Evolutionary conservation across 2,113 vertebrate genomes (phyloP).

Genomic region (Pyrgilauda ruficollis): DNA sequence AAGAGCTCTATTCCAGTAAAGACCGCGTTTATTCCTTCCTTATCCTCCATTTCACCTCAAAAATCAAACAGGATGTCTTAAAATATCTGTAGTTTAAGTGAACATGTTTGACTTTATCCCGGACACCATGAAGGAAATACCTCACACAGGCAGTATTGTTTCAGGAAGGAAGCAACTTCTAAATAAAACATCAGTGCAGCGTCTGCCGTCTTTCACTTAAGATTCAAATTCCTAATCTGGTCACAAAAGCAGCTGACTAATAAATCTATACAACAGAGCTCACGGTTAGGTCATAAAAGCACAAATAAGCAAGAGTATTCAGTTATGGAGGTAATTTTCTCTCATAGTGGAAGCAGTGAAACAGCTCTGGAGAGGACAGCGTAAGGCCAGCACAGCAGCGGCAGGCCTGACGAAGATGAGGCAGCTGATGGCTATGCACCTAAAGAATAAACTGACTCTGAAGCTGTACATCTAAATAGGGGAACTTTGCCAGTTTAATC

Average conservation of each 20-base stretch:
- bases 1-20: background rate
- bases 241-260: background rate
- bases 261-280: background rate
- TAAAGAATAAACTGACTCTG: background rate
- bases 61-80: conserved; percentile 24
- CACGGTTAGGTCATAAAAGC: background rate
- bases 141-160: background rate
- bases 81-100: background rate
- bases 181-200: background rate
- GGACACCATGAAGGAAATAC: background rate
- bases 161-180: background rate
- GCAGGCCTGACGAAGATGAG: background rate
- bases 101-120: background rate
- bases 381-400: rapidly evolving
- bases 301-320: background rate
- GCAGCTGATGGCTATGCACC: background rate
- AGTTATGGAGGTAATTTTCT: background rate
- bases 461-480: background rate
- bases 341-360: background rate
- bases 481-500: background rate
- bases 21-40: background rate
- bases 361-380: background rate
- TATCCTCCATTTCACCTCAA: background rate
- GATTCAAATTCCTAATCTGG: background rate
- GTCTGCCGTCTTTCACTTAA: background rate